A percentile compares a stretch with the other conserved stretches of the same genome.
These are phyloP conservation scores for Cliona cf. orientalis DNA, from an alignment of 37 sponge, comb jelly and placozoan species.

Conservation along the genomic window DNA sequence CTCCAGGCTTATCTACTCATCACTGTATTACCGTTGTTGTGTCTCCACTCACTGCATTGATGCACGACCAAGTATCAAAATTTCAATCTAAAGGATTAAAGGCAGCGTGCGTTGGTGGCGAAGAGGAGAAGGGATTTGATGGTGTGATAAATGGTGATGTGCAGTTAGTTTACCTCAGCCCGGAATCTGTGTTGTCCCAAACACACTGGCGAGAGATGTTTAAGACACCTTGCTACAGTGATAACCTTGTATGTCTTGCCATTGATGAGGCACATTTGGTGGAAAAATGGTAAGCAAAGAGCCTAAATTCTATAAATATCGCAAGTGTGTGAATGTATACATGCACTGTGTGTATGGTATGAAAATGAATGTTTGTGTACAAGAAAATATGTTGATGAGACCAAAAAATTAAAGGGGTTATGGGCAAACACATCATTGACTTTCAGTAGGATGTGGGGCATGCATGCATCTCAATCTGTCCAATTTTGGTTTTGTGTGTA, in stretches of 20 bases:
- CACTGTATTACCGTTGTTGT: background rate
- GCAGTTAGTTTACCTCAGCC: slow-evolving; percentile 24
- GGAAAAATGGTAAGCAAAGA: slow-evolving; percentile 30
- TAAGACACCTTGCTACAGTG: background rate
- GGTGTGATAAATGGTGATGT: slow-evolving; percentile 14
- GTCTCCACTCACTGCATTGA: background rate
- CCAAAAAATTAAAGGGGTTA: no score
- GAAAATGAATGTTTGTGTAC: background rate
- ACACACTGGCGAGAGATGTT: slow-evolving; percentile 12
- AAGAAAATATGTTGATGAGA: no score
- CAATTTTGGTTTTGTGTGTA: no score
- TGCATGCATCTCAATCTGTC: no score
- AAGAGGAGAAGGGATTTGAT: background rate
- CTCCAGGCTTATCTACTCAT: background rate
- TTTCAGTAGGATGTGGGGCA: no score
- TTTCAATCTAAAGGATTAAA: background rate
- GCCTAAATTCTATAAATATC: no score
- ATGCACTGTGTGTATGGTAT: background rate
- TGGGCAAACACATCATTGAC: no score
- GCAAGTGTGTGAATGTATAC: no score
- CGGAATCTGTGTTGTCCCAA: background rate
- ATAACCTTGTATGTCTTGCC: background rate
- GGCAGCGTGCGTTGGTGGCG: background rate
- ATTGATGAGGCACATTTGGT: slow-evolving; percentile 44
- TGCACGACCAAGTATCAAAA: background rate